phyloP scores from a whole-genome alignment of 2,113 vertebrate genomes.

The Anser brachyrhynchus region DNA sequence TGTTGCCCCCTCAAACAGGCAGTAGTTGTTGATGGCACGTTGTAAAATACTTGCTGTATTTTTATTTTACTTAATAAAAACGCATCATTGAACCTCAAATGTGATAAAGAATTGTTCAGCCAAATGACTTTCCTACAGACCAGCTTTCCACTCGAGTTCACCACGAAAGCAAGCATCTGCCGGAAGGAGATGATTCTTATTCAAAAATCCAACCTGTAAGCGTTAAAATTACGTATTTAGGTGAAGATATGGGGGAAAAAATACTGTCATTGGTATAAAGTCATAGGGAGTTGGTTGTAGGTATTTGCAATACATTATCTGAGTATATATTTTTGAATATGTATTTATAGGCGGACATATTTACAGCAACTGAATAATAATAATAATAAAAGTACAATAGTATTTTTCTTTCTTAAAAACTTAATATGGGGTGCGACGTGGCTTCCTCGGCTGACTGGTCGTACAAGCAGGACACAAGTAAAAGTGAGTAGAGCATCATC shows the following conservation, averaged over 20 bases:
- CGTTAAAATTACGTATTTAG: neutral
- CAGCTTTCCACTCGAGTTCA: neutral
- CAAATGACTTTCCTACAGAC: neutral
- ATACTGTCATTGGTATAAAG: neutral
- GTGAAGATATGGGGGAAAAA: neutral
- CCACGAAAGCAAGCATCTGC: neutral
- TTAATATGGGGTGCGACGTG: neutral
- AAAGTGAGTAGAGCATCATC: neutral
- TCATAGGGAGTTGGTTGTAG: neutral
- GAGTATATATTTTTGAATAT: neutral
- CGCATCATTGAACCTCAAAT: neutral
- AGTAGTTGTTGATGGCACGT: neutral
- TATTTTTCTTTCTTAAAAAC: neutral
- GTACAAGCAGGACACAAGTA: too few relatives aligned
- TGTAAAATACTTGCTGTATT: neutral
- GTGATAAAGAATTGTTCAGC: neutral
- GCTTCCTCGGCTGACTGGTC: neutral
- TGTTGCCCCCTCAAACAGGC: neutral
- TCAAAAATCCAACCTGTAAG: neutral
- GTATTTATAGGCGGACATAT: neutral
- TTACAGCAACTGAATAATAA: neutral
- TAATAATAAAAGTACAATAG: too few relatives aligned
- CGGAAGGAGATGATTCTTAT: neutral
- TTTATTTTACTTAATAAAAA: slow-evolving; percentile 23
- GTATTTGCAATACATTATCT: neutral